These are phyloP conservation scores for Thamnophis sirtalis DNA, from an alignment of 2,113 vertebrate genomes.

Conservation along the genomic window DNA sequence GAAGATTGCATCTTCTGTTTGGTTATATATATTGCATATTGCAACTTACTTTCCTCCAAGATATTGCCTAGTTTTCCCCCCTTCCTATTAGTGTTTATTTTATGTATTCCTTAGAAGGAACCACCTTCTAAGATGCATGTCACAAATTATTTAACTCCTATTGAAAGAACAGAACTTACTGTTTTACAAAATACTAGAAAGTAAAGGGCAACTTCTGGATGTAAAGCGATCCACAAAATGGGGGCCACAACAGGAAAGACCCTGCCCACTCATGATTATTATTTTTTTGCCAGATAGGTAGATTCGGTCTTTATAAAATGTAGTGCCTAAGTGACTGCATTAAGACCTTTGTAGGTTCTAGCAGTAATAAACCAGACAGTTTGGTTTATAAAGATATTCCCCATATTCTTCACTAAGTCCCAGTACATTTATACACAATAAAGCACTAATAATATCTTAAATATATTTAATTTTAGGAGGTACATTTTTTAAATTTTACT, in stretches of 20 bases:
- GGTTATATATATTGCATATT: neutral
- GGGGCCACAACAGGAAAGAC: neutral
- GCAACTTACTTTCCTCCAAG: neutral
- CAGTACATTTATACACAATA: neutral
- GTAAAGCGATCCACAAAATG: neutral
- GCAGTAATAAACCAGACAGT: neutral
- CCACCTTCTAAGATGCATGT: neutral
- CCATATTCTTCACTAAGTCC: neutral
- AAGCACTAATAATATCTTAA: neutral
- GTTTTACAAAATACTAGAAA: neutral
- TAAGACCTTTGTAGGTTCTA: neutral
- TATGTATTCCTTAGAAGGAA: neutral
- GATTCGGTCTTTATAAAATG: neutral
- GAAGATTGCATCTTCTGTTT: neutral
- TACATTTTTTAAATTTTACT: neutral
- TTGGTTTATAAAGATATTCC: neutral
- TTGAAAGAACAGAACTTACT: neutral
- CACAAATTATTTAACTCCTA: neutral
- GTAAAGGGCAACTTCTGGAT: neutral
- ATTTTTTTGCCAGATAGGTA: neutral
- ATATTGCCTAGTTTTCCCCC: neutral
- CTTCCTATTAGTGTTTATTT: constrained; percentile 1
- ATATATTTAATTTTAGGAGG: neutral
- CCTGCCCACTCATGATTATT: neutral
- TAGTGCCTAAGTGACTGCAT: neutral